Percentiles rank a stretch among this genome's conserved stretches.
phyloP scores from a whole-genome alignment of 2,113 vertebrate species.

The Sialia sialis region DNA sequence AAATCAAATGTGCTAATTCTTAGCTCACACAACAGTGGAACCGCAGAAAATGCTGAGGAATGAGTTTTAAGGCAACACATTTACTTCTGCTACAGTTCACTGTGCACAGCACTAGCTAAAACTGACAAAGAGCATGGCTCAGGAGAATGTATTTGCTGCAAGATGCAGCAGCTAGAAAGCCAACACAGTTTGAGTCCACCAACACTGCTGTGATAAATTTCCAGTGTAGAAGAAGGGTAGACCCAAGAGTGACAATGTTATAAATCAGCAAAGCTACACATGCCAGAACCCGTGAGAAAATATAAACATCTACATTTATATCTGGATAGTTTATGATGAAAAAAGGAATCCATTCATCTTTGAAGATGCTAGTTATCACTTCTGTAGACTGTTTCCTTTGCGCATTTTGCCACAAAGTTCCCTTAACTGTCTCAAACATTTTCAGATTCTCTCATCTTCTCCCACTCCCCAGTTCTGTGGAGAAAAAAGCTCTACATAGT shows the following conservation, averaged over 20 bases:
- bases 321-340: not conserved
- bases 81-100: not conserved
- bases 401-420: not conserved
- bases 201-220: not conserved
- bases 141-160: not conserved
- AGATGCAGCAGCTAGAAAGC: not conserved
- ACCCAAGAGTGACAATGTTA: not conserved
- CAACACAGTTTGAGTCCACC: not conserved
- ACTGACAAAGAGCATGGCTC: not conserved
- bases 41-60: not conserved
- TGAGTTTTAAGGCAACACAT: not conserved
- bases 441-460: not conserved
- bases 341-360: not conserved
- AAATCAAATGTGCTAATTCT: not conserved
- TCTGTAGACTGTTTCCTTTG: not conserved
- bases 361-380: not conserved
- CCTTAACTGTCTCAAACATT: not conserved
- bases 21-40: not conserved
- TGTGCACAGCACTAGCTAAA: not conserved
- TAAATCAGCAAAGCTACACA: not conserved
- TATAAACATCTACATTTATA: not conserved
- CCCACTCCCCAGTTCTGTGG: not conserved
- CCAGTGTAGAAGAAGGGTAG: rapidly evolving
- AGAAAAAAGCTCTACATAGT: not conserved
- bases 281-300: not conserved